Conservation (phyloP, 2,113 vertebrate genomes). For the Azemiops feae region DNA sequence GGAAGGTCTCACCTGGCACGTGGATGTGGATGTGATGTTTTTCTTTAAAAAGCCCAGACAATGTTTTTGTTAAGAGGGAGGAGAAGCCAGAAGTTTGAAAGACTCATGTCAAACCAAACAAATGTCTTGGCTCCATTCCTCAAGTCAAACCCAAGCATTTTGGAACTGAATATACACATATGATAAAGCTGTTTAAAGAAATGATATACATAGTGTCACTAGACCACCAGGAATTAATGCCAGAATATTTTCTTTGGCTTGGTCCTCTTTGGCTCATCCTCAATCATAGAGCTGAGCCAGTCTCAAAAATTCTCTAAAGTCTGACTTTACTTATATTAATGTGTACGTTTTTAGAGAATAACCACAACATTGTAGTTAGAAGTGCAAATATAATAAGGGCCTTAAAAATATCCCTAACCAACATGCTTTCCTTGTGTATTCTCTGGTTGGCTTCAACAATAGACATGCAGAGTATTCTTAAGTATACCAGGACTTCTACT, state of each 20-base stretch:
- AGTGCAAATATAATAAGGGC: neutral
- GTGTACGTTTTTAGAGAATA: neutral
- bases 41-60: conserved; percentile 40
- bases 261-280: conserved; percentile 36
- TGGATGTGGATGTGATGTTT: neutral
- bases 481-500: neutral
- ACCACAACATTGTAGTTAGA: conserved; percentile 7
- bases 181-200: conserved; percentile 39
- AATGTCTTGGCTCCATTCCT: conserved; percentile 38
- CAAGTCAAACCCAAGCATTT: conserved; percentile 37
- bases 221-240: conserved; percentile 47
- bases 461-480: neutral
- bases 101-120: conserved; percentile 33
- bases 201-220: conserved; percentile 48
- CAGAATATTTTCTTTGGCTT: conserved; percentile 54
- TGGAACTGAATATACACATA: conserved; percentile 43
- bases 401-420: neutral
- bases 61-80: conserved; percentile 41
- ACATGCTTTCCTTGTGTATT: neutral
- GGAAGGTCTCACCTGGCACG: conserved; percentile 60
- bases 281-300: neutral
- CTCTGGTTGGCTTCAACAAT: neutral
- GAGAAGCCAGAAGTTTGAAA: conserved; percentile 40
- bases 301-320: neutral
- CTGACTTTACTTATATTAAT: neutral